Base-by-base conservation (phyloP, 2,113 vertebrate species). In the Hoplias malabaricus region DNA sequence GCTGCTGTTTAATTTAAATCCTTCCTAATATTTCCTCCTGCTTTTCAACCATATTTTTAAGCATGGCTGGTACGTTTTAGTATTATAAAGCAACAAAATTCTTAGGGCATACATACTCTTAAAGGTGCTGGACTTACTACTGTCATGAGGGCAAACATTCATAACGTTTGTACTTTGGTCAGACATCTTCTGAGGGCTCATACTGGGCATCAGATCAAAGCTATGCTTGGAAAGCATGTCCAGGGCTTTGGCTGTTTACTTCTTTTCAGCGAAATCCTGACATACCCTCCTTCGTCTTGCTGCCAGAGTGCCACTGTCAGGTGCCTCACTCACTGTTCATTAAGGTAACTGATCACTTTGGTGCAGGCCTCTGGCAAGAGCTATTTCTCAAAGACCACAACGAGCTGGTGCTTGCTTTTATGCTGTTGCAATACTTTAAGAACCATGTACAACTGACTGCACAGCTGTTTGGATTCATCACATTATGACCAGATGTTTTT, bases 321-420 rank as follows among this genome's bases (percentile, higher is more conserved):
- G 23, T 48, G 29, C 1, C 31, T 74, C 70, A 81, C 75, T 84
- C 84, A 77, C 16, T 89, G 87, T 87, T 87, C 82, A 88, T 88
- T 90, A 86, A 80, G 79, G 73, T 87, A 87, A 87, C 75, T 86
- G 83, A 89, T 89, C 75, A 82, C 70, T 78, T 75, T 81, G 86
- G 80, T 77, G 75, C 63, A 69, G 84, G 74, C 84, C 85, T 85
- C 73, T 71, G 79, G 79, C 82, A 80, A 80, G 70, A 40, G 72
- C 50, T 7, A 40, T 77, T 67, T 73, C 80, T 84, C 67, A 85
- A 50, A 81, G 77, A 82, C 46, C 74, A 0, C 77, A 85, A 53
- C 4, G 21, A 68, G 54, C 27, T 43, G 2, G 25, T 36, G 42
- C 2, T 43, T 67, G 48, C 23, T 66, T 11, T 76, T 46, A 12